Evolutionary conservation across 2,113 vertebrate genomes (phyloP).

Genomic region (Vombatus ursinus): DNA sequence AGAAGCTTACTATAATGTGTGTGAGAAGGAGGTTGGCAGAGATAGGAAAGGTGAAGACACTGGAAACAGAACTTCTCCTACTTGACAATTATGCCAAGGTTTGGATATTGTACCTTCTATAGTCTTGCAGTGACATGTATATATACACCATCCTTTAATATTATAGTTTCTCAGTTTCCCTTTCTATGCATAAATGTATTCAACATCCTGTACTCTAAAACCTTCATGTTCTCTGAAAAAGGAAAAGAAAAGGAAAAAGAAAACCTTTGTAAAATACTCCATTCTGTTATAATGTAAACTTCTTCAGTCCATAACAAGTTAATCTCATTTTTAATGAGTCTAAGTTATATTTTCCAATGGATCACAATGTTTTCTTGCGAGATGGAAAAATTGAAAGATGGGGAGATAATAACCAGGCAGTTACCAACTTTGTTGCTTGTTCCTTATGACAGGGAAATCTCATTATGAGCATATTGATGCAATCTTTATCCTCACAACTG

Average conservation of each 20-base stretch:
- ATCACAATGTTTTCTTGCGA: constrained; percentile 31
- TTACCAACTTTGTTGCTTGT: constrained; percentile 20
- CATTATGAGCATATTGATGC: constrained; percentile 23
- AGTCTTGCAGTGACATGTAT: constrained; percentile 15
- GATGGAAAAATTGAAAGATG: constrained; percentile 11
- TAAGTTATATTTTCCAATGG: neutral
- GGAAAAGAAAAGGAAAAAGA: neutral
- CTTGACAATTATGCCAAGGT: too few relatives aligned
- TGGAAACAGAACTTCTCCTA: too few relatives aligned
- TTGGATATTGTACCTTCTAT: neutral
- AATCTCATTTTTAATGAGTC: constrained; percentile 12
- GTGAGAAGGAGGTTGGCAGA: too few relatives aligned
- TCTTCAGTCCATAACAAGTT: constrained; percentile 9
- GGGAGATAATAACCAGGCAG: constrained; percentile 27
- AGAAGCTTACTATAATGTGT: too few relatives aligned
- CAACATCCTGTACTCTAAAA: neutral
- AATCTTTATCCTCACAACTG: constrained; percentile 36
- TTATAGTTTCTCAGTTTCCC: neutral
- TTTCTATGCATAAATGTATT: neutral
- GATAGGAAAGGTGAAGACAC: too few relatives aligned
- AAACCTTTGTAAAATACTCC: neutral
- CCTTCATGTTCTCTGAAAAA: neutral
- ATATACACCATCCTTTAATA: neutral
- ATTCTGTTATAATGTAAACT: constrained; percentile 20
- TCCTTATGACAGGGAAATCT: neutral